Evolutionary conservation across 1,140 invertebrate genomes (phyloP), one percentile per base, ranked within the genome.

Genomic region (Aphelenchoides besseyi): DNA sequence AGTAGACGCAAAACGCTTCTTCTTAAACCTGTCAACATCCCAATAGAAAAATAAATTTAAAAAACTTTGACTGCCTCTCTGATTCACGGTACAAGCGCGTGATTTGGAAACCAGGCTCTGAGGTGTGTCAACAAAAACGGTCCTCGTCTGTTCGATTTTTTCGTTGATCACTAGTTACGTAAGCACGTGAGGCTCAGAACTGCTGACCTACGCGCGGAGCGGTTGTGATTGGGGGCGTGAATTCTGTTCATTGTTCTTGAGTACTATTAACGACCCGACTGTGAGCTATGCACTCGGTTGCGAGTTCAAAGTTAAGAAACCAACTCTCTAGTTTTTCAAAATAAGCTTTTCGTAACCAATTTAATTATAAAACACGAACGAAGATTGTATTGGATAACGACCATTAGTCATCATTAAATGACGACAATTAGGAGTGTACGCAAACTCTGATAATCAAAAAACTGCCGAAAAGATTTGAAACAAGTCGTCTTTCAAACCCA

Each of bases 341-440:
- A n/a, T n/a, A n/a, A n/a, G n/a, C n/a, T n/a, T n/a, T n/a, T n/a
- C n/a, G n/a, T n/a, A n/a, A n/a, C n/a, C n/a, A n/a, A n/a, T n/a
- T n/a, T n/a, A 23, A 23, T 48, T 48, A 23, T 12, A 23, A 48
- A 48, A 48, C 41, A 23, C 12, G 41, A 23, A 16, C 41, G 41
- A 48, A 48, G 41, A 48, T n/a, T n/a, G n/a, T n/a, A n/a, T n/a
- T n/a, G n/a, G n/a, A 48, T 48, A 12, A 48, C 41, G 41, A 23
- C 41, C 41, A 48, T 48, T 48, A 48, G 41, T 48, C 41, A 48
- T 48, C 41, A n/a, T n/a, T n/a, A n/a, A n/a, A n/a, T n/a, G 41
- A 48, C 23, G 41, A 48, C 41, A 23, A 23, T 23, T 12, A 23
- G 41, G 12, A 48, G 41, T 48, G 41, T 12, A 23, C 41, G 41